Evolutionary conservation across 2,113 vertebrate species (phyloP).

Genomic region (Leptobrachium ailaonicum): DNA sequence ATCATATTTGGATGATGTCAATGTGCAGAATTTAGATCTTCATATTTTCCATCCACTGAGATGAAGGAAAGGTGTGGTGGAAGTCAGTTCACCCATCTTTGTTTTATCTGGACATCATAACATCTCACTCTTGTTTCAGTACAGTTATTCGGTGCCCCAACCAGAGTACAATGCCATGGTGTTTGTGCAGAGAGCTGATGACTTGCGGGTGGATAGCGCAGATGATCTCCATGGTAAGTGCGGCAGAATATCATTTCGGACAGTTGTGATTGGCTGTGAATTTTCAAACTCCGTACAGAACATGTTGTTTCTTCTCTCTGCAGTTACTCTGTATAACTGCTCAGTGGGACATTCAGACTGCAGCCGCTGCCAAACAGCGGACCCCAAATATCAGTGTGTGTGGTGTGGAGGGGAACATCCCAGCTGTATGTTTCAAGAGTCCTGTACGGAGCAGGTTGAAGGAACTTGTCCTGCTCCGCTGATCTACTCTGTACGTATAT

Average conservation of each 20-base stretch:
- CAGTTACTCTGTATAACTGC: conserved; percentile 95
- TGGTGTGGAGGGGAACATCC: conserved; percentile 83
- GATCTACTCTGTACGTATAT: conserved; percentile 80
- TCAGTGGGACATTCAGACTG: conserved; percentile 90
- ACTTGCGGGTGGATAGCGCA: conserved; percentile 88
- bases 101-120: background rate
- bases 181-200: conserved; percentile 83
- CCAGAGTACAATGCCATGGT: conserved; percentile 83
- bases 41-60: too few species aligned
- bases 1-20: too few species aligned
- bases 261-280: background rate
- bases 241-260: background rate
- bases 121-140: conserved; percentile 69
- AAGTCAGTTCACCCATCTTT: background rate
- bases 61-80: too few species aligned
- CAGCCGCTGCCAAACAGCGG: conserved; percentile 90
- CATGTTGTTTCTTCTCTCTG: background rate
- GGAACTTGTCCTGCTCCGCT: conserved; percentile 87
- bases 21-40: too few species aligned
- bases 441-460: conserved; percentile 78
- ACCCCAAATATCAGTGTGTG: conserved; percentile 83
- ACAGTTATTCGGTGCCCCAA: conserved; percentile 77
- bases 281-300: background rate
- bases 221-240: conserved; percentile 81
- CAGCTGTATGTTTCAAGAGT: conserved; percentile 78